These are phyloP conservation scores for Neelides sp. DNA, from an alignment of 1,140 invertebrate genomes.

Conservation along the genomic window DNA sequence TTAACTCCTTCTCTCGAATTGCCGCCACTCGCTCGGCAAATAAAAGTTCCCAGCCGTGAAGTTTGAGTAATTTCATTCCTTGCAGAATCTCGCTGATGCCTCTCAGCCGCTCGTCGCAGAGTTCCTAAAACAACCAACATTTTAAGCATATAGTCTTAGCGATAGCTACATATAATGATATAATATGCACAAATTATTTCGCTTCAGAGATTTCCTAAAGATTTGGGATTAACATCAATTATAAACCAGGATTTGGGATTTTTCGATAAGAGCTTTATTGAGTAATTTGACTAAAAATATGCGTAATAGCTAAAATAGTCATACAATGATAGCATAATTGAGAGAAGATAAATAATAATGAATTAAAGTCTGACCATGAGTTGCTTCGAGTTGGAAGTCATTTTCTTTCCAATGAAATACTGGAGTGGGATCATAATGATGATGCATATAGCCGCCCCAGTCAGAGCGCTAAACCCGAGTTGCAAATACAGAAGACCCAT, in stretches of 20 bases:
- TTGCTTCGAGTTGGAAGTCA: conserved; percentile 53
- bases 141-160: too few relatives aligned
- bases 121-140: conserved; percentile 40
- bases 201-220: too few relatives aligned
- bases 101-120: conserved; percentile 58
- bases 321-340: too few relatives aligned
- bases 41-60: conserved; percentile 66
- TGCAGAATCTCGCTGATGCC: conserved; percentile 65
- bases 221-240: too few relatives aligned
- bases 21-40: conserved; percentile 53
- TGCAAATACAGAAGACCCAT: conserved; percentile 61
- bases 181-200: too few relatives aligned
- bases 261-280: too few relatives aligned
- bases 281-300: too few relatives aligned
- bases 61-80: conserved; percentile 65
- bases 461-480: conserved; percentile 61
- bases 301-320: too few relatives aligned
- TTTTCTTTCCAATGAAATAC: conserved; percentile 54
- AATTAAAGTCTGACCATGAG: conserved; percentile 45
- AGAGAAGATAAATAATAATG: conserved; percentile 10
- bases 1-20: conserved; percentile 55
- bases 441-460: conserved; percentile 57
- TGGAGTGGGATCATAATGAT: conserved; percentile 56
- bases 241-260: too few relatives aligned
- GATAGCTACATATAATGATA: too few relatives aligned